Conservation (phyloP, 2,797 vertebrate genomes). For the Sarcophilus harrisii region DNA sequence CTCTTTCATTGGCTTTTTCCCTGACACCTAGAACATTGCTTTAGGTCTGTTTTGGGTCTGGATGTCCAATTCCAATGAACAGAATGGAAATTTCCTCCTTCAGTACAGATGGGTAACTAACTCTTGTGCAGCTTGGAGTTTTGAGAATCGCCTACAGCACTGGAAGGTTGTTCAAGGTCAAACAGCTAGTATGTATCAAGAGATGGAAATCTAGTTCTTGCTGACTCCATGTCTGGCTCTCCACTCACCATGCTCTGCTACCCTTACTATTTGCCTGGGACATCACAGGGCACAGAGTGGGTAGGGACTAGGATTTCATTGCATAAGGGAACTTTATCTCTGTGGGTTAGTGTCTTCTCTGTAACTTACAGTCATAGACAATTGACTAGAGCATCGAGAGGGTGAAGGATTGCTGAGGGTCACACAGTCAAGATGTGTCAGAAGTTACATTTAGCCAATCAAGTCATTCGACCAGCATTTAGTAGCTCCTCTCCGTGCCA, state of each 20-base stretch:
- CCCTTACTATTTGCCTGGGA: not conserved
- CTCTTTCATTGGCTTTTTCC: not conserved
- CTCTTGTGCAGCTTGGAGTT: not conserved
- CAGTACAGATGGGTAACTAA: not conserved
- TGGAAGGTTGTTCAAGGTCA: not conserved
- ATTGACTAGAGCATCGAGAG: too few relatives aligned
- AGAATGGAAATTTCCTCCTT: not conserved
- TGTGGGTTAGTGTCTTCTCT: too few relatives aligned
- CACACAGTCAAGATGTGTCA: too few relatives aligned
- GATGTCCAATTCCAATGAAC: not conserved
- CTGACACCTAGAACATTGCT: not conserved
- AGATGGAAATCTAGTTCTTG: not conserved
- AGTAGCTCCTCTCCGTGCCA: too few relatives aligned
- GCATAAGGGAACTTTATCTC: too few relatives aligned
- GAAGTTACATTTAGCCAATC: too few relatives aligned
- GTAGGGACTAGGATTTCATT: not conserved
- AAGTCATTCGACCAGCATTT: too few relatives aligned
- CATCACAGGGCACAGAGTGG: not conserved
- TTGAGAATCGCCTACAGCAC: not conserved
- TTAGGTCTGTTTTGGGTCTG: not conserved
- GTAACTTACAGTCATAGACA: too few relatives aligned
- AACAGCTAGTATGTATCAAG: not conserved
- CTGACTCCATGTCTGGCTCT: not conserved
- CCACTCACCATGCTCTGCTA: accelerated
- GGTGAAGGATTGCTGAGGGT: too few relatives aligned